Evolutionary conservation across 2,113 vertebrate genomes (phyloP).

Genomic region (Ceyx margarethae): DNA sequence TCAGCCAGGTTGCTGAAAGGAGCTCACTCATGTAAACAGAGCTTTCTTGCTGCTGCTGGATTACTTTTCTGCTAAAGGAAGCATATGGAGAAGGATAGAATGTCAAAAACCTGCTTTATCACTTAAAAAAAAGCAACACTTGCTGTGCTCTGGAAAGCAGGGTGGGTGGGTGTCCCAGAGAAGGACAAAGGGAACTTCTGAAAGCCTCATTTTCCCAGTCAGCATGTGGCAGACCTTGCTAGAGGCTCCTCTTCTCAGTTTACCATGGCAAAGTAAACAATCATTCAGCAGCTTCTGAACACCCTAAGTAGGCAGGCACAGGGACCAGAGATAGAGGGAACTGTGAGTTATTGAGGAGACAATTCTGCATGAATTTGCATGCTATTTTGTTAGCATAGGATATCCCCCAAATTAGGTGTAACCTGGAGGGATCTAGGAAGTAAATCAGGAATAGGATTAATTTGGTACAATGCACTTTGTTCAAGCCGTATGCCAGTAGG

Average conservation of each 20-base stretch:
- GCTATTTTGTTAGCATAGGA: background rate
- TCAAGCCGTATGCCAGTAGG: background rate
- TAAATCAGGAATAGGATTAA: background rate
- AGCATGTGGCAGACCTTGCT: slow-evolving; percentile 55
- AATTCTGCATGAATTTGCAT: background rate
- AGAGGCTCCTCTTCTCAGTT: background rate
- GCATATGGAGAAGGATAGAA: background rate
- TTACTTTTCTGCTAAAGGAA: slow-evolving; percentile 33
- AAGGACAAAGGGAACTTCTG: slow-evolving; percentile 49
- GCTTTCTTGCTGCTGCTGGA: background rate
- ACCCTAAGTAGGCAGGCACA: background rate
- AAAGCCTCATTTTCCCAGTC: slow-evolving; percentile 26
- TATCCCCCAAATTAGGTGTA: background rate
- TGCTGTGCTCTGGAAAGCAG: background rate
- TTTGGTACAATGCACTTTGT: background rate
- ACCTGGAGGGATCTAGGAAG: background rate
- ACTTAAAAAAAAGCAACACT: background rate
- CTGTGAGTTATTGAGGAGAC: background rate
- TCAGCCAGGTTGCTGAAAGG: background rate
- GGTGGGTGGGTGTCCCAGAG: fast-evolving
- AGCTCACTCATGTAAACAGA: background rate
- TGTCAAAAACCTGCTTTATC: slow-evolving; percentile 1
- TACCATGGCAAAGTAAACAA: slow-evolving; percentile 30
- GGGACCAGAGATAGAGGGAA: background rate
- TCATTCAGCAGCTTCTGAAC: background rate